Percentiles rank a stretch among this genome's conserved stretches.
Evolutionary conservation across 2,888 invertebrate species (phyloP).

Genomic region (Rapana venosa): DNA sequence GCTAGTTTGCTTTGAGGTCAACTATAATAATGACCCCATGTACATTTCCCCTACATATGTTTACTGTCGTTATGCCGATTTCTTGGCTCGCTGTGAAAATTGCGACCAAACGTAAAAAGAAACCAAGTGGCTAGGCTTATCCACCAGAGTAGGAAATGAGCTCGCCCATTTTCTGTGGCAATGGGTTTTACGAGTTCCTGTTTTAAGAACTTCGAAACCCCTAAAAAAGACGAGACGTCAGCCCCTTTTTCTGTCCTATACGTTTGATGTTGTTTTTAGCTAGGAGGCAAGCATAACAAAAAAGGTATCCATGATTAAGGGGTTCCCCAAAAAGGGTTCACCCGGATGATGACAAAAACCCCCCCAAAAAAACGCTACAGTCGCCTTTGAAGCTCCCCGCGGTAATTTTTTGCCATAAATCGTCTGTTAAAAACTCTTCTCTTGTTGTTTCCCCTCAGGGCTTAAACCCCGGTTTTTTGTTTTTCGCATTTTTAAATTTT

Average conservation of each 20-base stretch:
- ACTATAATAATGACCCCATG: not conserved
- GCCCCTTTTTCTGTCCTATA: not conserved
- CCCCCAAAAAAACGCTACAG: constrained; percentile 89
- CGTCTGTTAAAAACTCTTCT: not conserved
- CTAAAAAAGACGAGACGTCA: constrained; percentile 20
- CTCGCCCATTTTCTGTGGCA: not conserved
- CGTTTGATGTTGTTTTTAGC: constrained; percentile 37
- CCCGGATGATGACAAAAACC: constrained; percentile 94
- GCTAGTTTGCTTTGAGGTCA: not conserved
- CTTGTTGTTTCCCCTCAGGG: no score
- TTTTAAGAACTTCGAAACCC: not conserved
- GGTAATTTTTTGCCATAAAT: constrained; percentile 83
- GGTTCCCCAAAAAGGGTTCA: constrained; percentile 66
- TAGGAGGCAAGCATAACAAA: constrained; percentile 37
- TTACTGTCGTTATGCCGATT: not conserved
- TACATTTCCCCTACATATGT: not conserved
- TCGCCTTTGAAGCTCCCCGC: constrained; percentile 84
- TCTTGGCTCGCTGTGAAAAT: not conserved
- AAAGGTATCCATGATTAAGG: constrained; percentile 58
- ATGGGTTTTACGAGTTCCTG: constrained; percentile 41
- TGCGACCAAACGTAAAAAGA: constrained; percentile 24
- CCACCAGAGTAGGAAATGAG: constrained; percentile 21
- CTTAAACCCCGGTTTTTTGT: no score
- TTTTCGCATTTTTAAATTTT: no score
- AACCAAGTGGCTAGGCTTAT: not conserved